Base-by-base conservation (phyloP, 1,140 invertebrate genomes). In the Temnothorax curvispinosus region DNA sequence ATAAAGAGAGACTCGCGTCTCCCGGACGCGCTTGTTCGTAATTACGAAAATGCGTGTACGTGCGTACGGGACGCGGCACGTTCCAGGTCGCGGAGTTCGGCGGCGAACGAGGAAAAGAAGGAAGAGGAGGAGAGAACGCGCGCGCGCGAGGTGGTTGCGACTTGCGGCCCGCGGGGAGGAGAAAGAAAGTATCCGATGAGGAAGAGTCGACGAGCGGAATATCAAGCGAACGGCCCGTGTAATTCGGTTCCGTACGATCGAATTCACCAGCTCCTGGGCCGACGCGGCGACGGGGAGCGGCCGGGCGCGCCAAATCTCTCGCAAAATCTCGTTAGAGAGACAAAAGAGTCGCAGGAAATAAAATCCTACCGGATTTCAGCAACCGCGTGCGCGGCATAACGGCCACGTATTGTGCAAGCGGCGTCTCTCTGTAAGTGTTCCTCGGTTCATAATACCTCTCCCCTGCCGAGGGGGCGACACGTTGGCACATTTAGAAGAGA, bases 181-280 rank as follows among this genome's bases (percentile, higher is more conserved):
- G n/a, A 38, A 86, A 75, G 74, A 65, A 80, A 86, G 32, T 47
- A 67, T 21, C 8, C 77, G 75, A 71, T 69, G 56, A 64, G 77
- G 74, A 85, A 86, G 69, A 80, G 76, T 44, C 69, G 65, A 21
- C 64, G 80, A 54, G 38, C 35, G 90, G 81, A 92, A 90, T 87
- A 90, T 76, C 65, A 87, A 88, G 58, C 91, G 91, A 94, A 86
- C 88, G 84, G 74, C 64, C 91, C 93, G 90, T 93, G 91, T 94
- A 94, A 94, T 94, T 94, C 92, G 87, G 90, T 94, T 94, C 84
- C 78, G 69, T 91, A 74, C 92, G 92, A 93, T 93, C 91, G 90
- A 91, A 74, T 90, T 92, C 87, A 86, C 91, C 32, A 74, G 47
- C 69, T 60, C 65, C 18, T 50, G 11, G 64, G 44, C 60, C 11